Base-by-base conservation (phyloP, 2,113 vertebrate genomes). In the Bettongia penicillata region DNA sequence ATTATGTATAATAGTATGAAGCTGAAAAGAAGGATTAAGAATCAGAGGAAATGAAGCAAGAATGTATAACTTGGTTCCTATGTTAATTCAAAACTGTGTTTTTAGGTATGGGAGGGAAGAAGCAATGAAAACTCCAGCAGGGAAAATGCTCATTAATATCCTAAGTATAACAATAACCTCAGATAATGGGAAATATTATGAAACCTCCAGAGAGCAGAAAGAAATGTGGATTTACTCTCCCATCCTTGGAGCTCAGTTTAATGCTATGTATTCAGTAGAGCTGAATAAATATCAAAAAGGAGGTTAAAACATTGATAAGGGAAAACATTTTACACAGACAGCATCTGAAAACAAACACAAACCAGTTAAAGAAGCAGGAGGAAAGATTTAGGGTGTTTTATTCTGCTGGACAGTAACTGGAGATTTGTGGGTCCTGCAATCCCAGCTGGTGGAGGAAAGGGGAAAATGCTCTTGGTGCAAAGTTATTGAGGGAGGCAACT, bases 291-390 rank as follows among this genome's bases (percentile, higher is more conserved):
- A 98, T 52, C 96, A 97, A 98, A 92, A 98, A 96, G 97, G 94
- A 98, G 97, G 96, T 97, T 97, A 93, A 98, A 98, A 97, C 96
- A 98, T 90, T 97, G 98, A 98, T 97, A 95, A 93, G 97, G 95
- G 95, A 93, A 97, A 97, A 96, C 90, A 92, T 92, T 98, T 98
- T 91, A 97, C 0, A 0, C 89, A 51, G 90, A 96, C 95, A 97
- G 97, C 97, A 98, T 92, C 97, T 96, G 97, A 97, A 97, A 97
- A 97, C 97, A 98, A 97, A 97, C 94, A 97, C 95, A 93, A 94
- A 95, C 37, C 51, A 84, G 53, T 91, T 96, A 31, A 96, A 93
- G 95, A 94, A 97, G 96, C 93, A 90, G 0, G 94, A 53, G 12
- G 93, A 91, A 94, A 96, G 95, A 97, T 95, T 96, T 68, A 89